phyloP scores from a whole-genome alignment of 1,140 invertebrate genomes.

The Gryllus bimaculatus region DNA sequence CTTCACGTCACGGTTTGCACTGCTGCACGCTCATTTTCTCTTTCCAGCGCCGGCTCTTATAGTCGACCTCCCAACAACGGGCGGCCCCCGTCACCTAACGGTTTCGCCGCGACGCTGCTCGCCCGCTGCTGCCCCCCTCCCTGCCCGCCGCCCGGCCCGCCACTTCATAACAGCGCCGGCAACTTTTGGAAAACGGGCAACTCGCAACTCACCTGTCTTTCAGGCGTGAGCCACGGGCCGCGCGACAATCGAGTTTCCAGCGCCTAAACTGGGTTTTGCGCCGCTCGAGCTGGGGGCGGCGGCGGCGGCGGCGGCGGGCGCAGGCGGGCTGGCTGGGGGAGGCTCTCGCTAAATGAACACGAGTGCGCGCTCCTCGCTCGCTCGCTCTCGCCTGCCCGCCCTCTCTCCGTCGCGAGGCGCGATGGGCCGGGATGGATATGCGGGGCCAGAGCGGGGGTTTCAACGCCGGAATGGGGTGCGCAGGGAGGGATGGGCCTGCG shows the following conservation, averaged over 20 bases:
- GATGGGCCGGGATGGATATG: no score
- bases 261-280: neutral
- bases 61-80: neutral
- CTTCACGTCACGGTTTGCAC: no score
- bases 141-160: neutral
- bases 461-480: no score
- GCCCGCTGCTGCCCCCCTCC: neutral
- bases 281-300: neutral
- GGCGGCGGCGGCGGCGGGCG: no score
- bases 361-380: neutral
- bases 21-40: no score
- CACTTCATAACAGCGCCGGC: neutral
- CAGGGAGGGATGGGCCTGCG: no score
- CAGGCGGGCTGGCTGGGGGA: neutral
- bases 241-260: constrained; percentile 2
- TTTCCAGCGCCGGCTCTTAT: no score
- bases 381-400: no score
- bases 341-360: neutral
- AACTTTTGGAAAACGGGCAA: neutral
- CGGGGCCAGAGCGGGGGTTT: no score
- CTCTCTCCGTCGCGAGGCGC: no score
- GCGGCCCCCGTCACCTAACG: neutral
- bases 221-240: neutral
- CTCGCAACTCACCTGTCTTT: neutral
- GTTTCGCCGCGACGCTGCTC: neutral